Evolutionary conservation across 2,797 vertebrate genomes (phyloP).

Genomic region (Onychomys leucogaster): DNA sequence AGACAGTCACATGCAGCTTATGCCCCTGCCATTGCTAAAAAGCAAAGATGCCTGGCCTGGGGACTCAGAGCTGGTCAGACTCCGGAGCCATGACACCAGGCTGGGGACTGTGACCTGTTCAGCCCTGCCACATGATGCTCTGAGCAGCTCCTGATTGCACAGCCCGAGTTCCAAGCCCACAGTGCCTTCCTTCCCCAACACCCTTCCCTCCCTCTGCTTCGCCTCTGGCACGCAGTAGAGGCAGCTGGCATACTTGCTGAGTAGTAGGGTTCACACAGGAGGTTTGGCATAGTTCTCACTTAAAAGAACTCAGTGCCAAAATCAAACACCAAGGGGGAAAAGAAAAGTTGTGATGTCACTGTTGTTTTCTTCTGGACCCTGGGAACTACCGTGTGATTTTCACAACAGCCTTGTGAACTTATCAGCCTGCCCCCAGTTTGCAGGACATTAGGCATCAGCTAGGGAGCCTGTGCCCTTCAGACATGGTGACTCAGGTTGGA

Average conservation of each 20-base stretch:
- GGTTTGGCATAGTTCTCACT: slow-evolving; percentile 86
- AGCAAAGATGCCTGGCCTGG: neutral
- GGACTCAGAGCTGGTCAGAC: too few species aligned
- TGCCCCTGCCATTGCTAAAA: neutral
- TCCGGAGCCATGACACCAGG: accelerated
- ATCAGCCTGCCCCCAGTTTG: slow-evolving; percentile 48
- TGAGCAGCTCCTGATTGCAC: neutral
- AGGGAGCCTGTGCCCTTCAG: slow-evolving; percentile 70
- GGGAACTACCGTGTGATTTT: slow-evolving; percentile 83
- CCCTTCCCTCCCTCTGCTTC: slow-evolving; percentile 21
- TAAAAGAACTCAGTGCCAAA: slow-evolving; percentile 83
- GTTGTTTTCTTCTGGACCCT: slow-evolving; percentile 83
- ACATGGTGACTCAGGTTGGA: slow-evolving; percentile 63
- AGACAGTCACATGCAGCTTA: neutral
- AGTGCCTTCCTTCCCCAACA: slow-evolving; percentile 61
- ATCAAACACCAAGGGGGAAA: slow-evolving; percentile 76
- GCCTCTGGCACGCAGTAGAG: slow-evolving; percentile 73
- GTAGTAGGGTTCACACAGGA: slow-evolving; percentile 77
- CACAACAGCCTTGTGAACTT: slow-evolving; percentile 52
- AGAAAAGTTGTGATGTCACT: slow-evolving; percentile 82
- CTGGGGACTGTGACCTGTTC: neutral
- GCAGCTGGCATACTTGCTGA: slow-evolving; percentile 83
- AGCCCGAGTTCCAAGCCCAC: slow-evolving; percentile 50
- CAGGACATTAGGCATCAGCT: slow-evolving; percentile 44
- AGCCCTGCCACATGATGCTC: neutral